Percentiles rank a stretch among this genome's conserved stretches.
Conservation (phyloP, 2,113 vertebrate species). For the Gnathonemus echidnorhynchus region DNA sequence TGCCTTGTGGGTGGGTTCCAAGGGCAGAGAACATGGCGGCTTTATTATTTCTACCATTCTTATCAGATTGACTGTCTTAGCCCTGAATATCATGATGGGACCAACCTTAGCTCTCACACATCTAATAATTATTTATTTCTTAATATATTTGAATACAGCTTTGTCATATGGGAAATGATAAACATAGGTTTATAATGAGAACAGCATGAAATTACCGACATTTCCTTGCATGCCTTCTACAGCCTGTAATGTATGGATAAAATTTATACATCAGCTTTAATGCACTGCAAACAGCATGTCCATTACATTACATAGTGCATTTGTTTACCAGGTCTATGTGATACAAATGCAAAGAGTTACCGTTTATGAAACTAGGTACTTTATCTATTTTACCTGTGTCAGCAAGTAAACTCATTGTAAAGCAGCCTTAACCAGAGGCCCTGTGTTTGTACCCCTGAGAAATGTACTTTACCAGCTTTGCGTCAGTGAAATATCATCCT, state of each 20-base stretch:
- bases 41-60: neutral
- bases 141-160: neutral
- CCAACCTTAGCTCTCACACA: neutral
- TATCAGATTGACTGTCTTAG: neutral
- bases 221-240: neutral
- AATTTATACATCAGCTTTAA: neutral
- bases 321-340: neutral
- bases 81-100: neutral
- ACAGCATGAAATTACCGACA: conserved; percentile 1
- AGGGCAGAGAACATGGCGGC: neutral
- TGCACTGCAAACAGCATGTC: neutral
- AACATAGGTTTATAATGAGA: neutral
- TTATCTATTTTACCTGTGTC: neutral
- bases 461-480: neutral
- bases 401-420: neutral
- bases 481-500: neutral
- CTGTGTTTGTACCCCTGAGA: neutral
- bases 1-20: neutral
- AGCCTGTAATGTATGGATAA: neutral
- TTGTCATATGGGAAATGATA: neutral
- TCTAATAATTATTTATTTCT: neutral
- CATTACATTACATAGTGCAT: neutral
- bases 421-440: neutral
- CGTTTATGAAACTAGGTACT: neutral
- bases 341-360: neutral